Conservation (phyloP, 2,113 vertebrate species). For the Phrynosoma platyrhinos region DNA sequence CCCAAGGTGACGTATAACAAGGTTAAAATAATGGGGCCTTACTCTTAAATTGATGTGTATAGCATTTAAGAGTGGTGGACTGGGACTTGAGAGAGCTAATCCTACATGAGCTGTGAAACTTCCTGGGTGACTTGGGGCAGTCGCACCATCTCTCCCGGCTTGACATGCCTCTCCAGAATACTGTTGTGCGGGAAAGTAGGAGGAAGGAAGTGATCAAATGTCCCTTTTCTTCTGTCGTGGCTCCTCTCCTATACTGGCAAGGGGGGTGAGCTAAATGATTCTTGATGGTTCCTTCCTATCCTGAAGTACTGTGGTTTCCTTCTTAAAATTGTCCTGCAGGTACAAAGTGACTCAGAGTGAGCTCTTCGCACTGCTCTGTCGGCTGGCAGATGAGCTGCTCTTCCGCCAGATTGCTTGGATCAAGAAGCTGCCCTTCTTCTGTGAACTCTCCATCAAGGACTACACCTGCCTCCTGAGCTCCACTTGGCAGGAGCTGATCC, state of each 20-base stretch:
- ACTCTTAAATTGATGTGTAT: too few relatives aligned
- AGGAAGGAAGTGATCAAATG: too few relatives aligned
- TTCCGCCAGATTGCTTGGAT: constrained; percentile 99
- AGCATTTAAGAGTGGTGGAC: too few relatives aligned
- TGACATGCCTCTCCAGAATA: too few relatives aligned
- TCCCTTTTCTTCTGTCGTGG: not conserved
- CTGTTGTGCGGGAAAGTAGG: too few relatives aligned
- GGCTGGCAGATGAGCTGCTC: constrained; percentile 96
- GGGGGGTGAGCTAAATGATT: too few relatives aligned
- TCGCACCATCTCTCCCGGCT: too few relatives aligned
- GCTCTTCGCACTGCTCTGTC: constrained; percentile 95
- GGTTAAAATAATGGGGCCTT: too few relatives aligned
- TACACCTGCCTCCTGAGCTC: constrained; percentile 97
- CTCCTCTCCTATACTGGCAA: not conserved
- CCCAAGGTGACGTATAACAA: too few relatives aligned
- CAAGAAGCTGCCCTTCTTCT: constrained; percentile 99
- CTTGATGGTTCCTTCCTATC: not conserved
- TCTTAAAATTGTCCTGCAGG: constrained; percentile 68
- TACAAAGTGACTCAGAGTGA: constrained; percentile 97
- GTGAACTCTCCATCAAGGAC: constrained; percentile 97
- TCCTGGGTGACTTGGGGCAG: too few relatives aligned
- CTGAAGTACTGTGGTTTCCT: constrained; percentile 15
- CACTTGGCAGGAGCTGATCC: constrained; percentile 97
- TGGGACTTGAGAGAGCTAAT: too few relatives aligned
- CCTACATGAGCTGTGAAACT: too few relatives aligned